A percentile compares a stretch with the other conserved stretches of the same genome.
These are phyloP conservation scores for Scophthalmus maximus DNA, from an alignment of 2,113 vertebrate species.

Conservation along the genomic window DNA sequence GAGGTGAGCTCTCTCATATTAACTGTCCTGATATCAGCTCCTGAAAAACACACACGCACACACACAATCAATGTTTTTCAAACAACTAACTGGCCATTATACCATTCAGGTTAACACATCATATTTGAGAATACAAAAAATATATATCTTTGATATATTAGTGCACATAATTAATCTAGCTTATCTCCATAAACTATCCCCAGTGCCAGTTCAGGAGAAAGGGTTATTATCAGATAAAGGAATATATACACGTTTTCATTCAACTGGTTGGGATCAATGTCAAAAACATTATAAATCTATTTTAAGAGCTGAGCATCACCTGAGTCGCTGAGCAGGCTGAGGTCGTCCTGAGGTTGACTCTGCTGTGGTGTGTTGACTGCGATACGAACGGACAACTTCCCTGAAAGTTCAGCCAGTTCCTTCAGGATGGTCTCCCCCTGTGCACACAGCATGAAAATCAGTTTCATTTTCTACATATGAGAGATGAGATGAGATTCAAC, in stretches of 20 bases:
- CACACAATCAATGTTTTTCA: too few relatives aligned
- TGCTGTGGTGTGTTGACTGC: slow-evolving; percentile 80
- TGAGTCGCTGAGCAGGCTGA: slow-evolving; percentile 80
- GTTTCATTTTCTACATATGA: background rate
- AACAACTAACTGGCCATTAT: too few relatives aligned
- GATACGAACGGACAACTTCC: slow-evolving; percentile 82
- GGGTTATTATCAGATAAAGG: too few relatives aligned
- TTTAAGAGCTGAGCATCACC: slow-evolving; percentile 75
- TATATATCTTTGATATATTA: too few relatives aligned
- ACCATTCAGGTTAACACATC: too few relatives aligned
- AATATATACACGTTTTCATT: background rate
- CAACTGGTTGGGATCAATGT: too few relatives aligned
- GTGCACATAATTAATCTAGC: too few relatives aligned
- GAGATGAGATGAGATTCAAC: too few relatives aligned
- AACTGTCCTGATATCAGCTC: slow-evolving; percentile 85
- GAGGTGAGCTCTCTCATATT: slow-evolving; percentile 87
- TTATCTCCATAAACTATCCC: too few relatives aligned
- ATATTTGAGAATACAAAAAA: too few relatives aligned
- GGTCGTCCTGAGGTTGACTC: slow-evolving; percentile 62
- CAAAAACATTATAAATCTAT: background rate
- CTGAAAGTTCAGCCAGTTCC: slow-evolving; percentile 79
- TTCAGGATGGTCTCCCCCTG: slow-evolving; percentile 87
- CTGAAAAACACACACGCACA: slow-evolving; percentile 68
- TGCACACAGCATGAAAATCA: background rate
- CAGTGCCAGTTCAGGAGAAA: too few relatives aligned